A percentile compares a stretch with the other conserved stretches of the same genome.
These are phyloP conservation scores for Ornithoptera alexandrae DNA, from an alignment of 2,888 invertebrate genomes.

Conservation along the genomic window DNA sequence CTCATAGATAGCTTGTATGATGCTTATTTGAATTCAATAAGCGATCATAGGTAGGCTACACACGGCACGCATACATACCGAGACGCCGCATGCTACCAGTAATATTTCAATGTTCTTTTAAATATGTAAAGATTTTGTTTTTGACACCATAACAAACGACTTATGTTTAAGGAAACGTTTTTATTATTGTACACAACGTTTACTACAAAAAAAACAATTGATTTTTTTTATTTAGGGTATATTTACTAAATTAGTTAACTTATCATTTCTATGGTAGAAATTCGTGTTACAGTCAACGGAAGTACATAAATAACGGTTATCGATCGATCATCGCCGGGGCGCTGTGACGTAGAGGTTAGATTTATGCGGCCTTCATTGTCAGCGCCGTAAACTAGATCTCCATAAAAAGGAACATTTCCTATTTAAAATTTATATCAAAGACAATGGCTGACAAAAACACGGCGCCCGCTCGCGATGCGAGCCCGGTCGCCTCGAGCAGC, in stretches of 20 bases:
- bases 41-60: conserved; percentile 42
- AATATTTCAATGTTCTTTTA: conserved; percentile 12
- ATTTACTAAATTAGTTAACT: background rate
- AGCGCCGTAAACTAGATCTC: conserved; percentile 79
- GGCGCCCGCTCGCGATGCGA: conserved; percentile 72
- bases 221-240: background rate
- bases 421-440: conserved; percentile 80
- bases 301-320: conserved; percentile 79
- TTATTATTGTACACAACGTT: background rate
- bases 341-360: conserved; percentile 73
- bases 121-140: conserved; percentile 15
- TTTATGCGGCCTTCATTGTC: conserved; percentile 78
- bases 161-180: background rate
- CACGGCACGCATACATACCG: conserved; percentile 40
- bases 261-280: conserved; percentile 43
- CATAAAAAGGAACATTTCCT: conserved; percentile 80
- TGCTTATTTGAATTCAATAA: conserved; percentile 44
- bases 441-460: conserved; percentile 78
- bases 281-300: conserved; percentile 62
- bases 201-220: background rate
- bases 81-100: conserved; percentile 6
- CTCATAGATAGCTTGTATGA: conserved; percentile 37
- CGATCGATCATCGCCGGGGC: conserved; percentile 75
- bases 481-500: conserved; percentile 49
- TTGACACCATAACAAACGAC: conserved; percentile 10